Evolutionary conservation across 1,140 invertebrate genomes (phyloP).

Genomic region (Caenorhabditis elegans): WBcel235 BX284605.5:11067001-11067500

Average conservation of each 20-base stretch:
- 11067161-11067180: constrained; percentile 13
- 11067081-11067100: not conserved
- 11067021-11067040: not conserved
- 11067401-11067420: too few species aligned
- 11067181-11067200: not conserved
- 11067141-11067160: constrained; percentile 9
- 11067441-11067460: too few species aligned
- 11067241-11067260: not conserved
- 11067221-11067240: not conserved
- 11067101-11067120: not conserved
- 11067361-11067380: too few species aligned
- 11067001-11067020: not conserved
- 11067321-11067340: not conserved
- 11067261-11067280: not conserved
- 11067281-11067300: not conserved
- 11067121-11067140: not conserved
- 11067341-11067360: not conserved
- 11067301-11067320: not conserved
- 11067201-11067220: not conserved
- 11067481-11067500: too few species aligned
- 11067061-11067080: not conserved
- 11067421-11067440: too few species aligned
- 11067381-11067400: too few species aligned
- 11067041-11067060: not conserved
- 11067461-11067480: too few species aligned